Evolutionary conservation across 2,797 vertebrate genomes (phyloP).

Genomic region (Chrysocyon brachyurus): DNA sequence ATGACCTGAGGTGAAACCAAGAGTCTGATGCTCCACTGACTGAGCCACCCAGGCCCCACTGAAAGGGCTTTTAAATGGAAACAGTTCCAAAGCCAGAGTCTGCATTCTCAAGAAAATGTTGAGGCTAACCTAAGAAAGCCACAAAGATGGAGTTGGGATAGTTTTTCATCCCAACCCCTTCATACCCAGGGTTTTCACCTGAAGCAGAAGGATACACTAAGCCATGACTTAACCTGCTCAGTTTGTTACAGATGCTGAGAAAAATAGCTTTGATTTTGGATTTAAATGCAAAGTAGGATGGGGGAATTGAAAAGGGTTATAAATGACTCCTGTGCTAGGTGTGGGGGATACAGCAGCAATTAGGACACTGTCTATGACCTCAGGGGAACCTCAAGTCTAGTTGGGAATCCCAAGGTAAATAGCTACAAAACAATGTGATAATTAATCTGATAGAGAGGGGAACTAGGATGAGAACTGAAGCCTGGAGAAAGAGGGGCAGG

Average conservation of each 20-base stretch:
- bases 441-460: constrained; percentile 57
- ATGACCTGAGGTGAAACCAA: neutral
- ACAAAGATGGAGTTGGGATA: neutral
- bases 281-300: neutral
- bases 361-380: neutral
- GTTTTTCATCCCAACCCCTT: neutral
- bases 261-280: constrained; percentile 49
- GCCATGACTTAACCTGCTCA: neutral
- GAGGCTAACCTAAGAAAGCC: constrained; percentile 40
- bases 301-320: neutral
- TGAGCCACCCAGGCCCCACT: neutral
- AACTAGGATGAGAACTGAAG: constrained; percentile 28
- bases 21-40: neutral
- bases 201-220: neutral
- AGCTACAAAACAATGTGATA: constrained; percentile 49
- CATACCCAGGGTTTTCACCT: neutral
- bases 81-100: constrained; percentile 31
- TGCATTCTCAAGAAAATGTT: constrained; percentile 34
- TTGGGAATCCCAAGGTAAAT: constrained; percentile 38
- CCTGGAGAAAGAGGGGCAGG: neutral
- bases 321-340: neutral
- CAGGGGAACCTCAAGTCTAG: neutral
- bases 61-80: constrained; percentile 49
- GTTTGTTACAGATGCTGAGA: neutral
- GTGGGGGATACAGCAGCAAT: neutral